A percentile compares a stretch with the other conserved stretches of the same genome.
These are phyloP conservation scores for Paracyclopina nana DNA, from an alignment of 1,140 invertebrate genomes.

Conservation along the genomic window DNA sequence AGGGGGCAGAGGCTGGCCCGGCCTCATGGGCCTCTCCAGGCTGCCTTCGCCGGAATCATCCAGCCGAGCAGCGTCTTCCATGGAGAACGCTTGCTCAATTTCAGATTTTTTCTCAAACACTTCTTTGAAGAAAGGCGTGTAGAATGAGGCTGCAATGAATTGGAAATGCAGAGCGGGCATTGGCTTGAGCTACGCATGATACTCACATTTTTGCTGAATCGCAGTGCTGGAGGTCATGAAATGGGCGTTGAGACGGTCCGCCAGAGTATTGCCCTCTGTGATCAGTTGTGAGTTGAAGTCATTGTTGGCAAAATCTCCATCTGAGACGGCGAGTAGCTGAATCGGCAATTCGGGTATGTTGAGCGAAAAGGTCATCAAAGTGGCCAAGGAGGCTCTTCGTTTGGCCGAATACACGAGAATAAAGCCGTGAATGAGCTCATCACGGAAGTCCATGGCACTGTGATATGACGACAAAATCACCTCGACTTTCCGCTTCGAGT, in stretches of 20 bases:
- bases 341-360: constrained; percentile 85
- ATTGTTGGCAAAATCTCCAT: constrained; percentile 21
- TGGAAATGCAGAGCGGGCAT: background rate
- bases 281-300: constrained; percentile 72
- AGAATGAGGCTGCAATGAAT: constrained; percentile 55
- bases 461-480: constrained; percentile 89
- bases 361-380: constrained; percentile 81
- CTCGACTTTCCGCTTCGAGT: constrained; percentile 42
- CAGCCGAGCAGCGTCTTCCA: constrained; percentile 48
- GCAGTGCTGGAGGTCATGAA: constrained; percentile 69
- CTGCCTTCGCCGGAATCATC: constrained; percentile 47
- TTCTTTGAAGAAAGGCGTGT: constrained; percentile 68
- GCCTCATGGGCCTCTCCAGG: constrained; percentile 37
- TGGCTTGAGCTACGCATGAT: constrained; percentile 15
- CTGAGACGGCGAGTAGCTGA: constrained; percentile 32
- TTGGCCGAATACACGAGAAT: constrained; percentile 88
- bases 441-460: constrained; percentile 70
- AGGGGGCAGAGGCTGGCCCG: constrained; percentile 38
- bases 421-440: constrained; percentile 84
- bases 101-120: constrained; percentile 88
- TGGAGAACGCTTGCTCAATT: constrained; percentile 74
- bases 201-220: constrained; percentile 58
- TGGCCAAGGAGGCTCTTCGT: constrained; percentile 77
- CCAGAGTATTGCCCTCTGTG: constrained; percentile 73
- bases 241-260: constrained; percentile 72